Evolutionary conservation across 2,888 invertebrate species (phyloP), one percentile per base, ranked within the genome.

Genomic region (Busseola fusca): DNA sequence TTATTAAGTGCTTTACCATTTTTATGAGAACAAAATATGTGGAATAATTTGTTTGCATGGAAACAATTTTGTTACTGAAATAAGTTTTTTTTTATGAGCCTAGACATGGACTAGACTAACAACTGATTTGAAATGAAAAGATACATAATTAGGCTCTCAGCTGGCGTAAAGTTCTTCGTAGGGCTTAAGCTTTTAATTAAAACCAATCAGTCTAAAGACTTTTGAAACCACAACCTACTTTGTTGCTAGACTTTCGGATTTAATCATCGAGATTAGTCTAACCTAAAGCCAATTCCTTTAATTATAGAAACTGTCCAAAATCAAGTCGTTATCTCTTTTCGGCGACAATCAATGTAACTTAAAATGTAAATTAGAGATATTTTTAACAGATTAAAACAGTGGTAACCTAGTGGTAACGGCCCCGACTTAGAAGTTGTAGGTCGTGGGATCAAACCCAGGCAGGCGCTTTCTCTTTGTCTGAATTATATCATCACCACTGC

Each of bases 1-100:
- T 63, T 58, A 72, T 72, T 78, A 40, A 78, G n/a, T 52, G 25
- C 12, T 40, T 65, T 63, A 66, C 18, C 45, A 65, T 77, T 77
- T 76, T 72, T 52, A 65, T 58, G 40, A 72, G 14, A 60, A 14
- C 3, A 4, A 45, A 65, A 62, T 30, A 50, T 30, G 40, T 68
- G 59, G 18, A 45, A 50, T 42, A 48, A 45, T 64, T 60, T 34
- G 34, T 52, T 42, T 34, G 42, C 42, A 34, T 27, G 3, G 7
- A 25, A 25, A 18, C 18, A 18, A 18, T 48, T 71, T 34, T 34
- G 12, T 16, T 42, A 59, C 12, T 16, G 3, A 18, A 18, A 27
- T 54, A n/a, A 10, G 12, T 1, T 45, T 52, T 34, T 52, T 34
- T 34, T 59, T 45, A 45, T n/a, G 45, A 16, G 16, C 1, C 7